Evolutionary conservation across 2,113 vertebrate species (phyloP).

Genomic region (Brachyhypopomus occidentalis): DNA sequence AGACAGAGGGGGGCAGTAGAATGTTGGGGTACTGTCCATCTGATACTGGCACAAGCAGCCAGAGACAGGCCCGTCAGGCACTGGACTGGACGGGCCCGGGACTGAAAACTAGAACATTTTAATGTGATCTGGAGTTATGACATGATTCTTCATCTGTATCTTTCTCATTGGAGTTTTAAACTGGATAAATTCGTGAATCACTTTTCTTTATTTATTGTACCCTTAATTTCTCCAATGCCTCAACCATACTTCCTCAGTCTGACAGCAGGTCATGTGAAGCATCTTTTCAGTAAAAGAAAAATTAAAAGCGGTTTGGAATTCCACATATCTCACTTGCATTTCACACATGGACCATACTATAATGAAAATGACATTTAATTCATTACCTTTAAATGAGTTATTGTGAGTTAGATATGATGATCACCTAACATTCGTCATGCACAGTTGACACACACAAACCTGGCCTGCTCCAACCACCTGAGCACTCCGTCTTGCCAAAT

Average conservation of each 20-base stretch:
- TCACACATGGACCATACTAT: neutral
- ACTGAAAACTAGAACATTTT: conserved; percentile 50
- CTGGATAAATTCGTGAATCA: conserved; percentile 69
- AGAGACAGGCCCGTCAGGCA: conserved; percentile 31
- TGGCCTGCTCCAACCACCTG: conserved; percentile 6
- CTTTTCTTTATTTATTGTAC: conserved; percentile 58
- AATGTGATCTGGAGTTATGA: conserved; percentile 47
- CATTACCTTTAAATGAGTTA: neutral
- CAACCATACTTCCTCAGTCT: conserved; percentile 66
- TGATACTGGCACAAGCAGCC: conserved; percentile 31
- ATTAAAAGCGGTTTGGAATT: conserved; percentile 35
- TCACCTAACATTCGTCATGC: neutral
- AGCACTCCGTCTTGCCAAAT: neutral
- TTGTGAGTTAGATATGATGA: neutral
- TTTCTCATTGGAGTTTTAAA: conserved; percentile 50
- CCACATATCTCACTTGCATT: neutral
- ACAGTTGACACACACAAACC: neutral
- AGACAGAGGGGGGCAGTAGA: conserved; percentile 52
- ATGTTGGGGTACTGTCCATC: conserved; percentile 48
- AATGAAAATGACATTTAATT: neutral
- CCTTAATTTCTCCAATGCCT: conserved; percentile 64
- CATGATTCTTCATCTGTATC: conserved; percentile 50
- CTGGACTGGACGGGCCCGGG: conserved; percentile 30
- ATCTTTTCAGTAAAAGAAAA: conserved; percentile 71
- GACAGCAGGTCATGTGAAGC: conserved; percentile 61